phyloP scores from a whole-genome alignment of 2,113 vertebrate species.

The Atractosteus spatula region DNA sequence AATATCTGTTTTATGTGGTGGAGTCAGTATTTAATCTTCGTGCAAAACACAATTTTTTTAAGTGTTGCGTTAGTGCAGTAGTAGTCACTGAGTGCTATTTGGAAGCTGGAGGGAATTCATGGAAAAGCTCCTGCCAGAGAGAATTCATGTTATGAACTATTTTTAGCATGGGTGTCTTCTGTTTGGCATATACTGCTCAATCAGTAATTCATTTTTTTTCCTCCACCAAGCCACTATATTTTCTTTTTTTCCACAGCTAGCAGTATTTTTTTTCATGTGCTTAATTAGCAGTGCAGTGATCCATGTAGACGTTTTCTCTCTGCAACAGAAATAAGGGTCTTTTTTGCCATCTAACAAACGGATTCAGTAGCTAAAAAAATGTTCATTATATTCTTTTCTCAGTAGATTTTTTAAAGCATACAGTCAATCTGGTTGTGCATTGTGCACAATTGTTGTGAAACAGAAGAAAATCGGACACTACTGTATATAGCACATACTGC shows the following conservation, averaged over 20 bases:
- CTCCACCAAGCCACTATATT: slow-evolving; percentile 21
- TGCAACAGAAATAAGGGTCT: neutral
- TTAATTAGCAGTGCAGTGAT: slow-evolving; percentile 41
- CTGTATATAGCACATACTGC: too few relatives aligned
- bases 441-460: too few relatives aligned
- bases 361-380: too few relatives aligned
- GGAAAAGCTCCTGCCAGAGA: slow-evolving; percentile 24
- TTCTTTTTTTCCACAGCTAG: slow-evolving; percentile 9
- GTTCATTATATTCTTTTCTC: neutral
- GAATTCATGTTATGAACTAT: slow-evolving; percentile 46
- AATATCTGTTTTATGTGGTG: too few relatives aligned
- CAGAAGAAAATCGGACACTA: too few relatives aligned
- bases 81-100: too few relatives aligned
- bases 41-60: too few relatives aligned
- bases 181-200: slow-evolving; percentile 35
- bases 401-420: neutral
- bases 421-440: neutral
- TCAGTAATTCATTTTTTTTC: slow-evolving; percentile 31
- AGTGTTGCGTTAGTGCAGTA: too few relatives aligned
- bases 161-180: slow-evolving; percentile 44
- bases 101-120: too few relatives aligned
- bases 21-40: too few relatives aligned
- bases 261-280: slow-evolving; percentile 26
- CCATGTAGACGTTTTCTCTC: slow-evolving; percentile 18
- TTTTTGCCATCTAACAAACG: neutral